A percentile compares a stretch with the other conserved stretches of the same genome.
phyloP scores from a whole-genome alignment of 2,113 vertebrate genomes.

The Calonectris borealis region DNA sequence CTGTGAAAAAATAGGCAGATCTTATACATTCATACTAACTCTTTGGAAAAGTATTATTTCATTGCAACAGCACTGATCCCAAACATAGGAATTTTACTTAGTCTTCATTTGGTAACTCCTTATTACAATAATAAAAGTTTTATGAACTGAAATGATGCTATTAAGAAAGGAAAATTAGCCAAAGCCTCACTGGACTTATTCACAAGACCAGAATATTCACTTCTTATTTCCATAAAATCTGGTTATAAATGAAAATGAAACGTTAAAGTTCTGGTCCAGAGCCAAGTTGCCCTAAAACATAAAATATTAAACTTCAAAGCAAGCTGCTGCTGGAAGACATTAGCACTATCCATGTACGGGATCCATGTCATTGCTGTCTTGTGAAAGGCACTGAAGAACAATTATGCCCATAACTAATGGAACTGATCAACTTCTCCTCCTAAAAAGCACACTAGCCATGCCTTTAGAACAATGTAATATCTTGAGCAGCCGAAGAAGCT shows the following conservation, averaged over 20 bases:
- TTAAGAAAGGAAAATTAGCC: constrained; percentile 41
- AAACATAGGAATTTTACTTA: neutral
- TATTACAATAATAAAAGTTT: constrained; percentile 39
- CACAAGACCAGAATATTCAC: neutral
- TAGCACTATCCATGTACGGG: neutral
- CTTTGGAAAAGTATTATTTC: neutral
- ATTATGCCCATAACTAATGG: neutral
- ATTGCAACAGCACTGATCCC: neutral
- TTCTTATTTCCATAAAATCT: constrained; percentile 29
- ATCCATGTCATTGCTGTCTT: neutral
- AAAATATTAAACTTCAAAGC: neutral
- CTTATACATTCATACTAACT: neutral
- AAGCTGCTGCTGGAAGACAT: neutral
- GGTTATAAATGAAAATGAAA: constrained; percentile 17
- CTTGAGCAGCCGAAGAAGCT: neutral
- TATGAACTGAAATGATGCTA: constrained; percentile 13
- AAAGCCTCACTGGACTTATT: constrained; percentile 12
- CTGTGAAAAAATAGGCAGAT: neutral
- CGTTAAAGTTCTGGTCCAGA: constrained; percentile 13
- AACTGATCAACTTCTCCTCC: neutral
- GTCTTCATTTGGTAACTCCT: constrained; percentile 11
- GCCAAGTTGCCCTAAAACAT: neutral
- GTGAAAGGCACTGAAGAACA: constrained; percentile 18
- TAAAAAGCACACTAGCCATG: neutral
- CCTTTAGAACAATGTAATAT: neutral